Percentiles rank a stretch among this genome's conserved stretches.
phyloP scores from a whole-genome alignment of 2,888 invertebrate species.

The Piscicola geometra region DNA sequence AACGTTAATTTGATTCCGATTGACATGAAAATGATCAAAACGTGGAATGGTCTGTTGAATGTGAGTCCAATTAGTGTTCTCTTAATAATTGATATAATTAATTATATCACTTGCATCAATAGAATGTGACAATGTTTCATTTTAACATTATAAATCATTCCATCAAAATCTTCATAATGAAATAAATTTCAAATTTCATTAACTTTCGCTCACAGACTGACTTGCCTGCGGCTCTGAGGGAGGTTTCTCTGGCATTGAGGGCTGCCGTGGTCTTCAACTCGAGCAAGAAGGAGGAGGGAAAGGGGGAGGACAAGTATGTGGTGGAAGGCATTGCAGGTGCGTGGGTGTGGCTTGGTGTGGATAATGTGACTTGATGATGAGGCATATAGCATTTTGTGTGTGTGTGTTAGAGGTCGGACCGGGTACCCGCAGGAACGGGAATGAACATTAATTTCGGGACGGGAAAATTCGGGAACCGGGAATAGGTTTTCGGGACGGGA shows the following conservation, averaged over 20 bases:
- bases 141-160: no score
- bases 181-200: no score
- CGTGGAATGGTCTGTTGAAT: conserved; percentile 6
- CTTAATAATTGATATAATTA: no score
- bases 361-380: background rate
- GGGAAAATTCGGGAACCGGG: no score
- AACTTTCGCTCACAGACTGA: conserved; percentile 5
- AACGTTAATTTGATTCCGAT: background rate
- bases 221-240: conserved; percentile 3
- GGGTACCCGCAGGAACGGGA: no score
- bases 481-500: no score
- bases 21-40: conserved; percentile 1
- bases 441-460: no score
- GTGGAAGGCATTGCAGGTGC: conserved; percentile 16
- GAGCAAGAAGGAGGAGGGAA: background rate
- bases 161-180: no score
- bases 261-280: conserved; percentile 17
- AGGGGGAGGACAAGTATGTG: conserved; percentile 6
- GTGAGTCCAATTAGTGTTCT: no score
- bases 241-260: conserved; percentile 14
- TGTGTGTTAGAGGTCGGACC: background rate
- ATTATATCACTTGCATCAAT: no score
- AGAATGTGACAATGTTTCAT: no score
- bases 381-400: background rate
- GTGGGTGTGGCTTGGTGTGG: background rate